A percentile compares a stretch with the other conserved stretches of the same genome.
These are phyloP conservation scores for Thripadectes ignobilis DNA, from an alignment of 2,797 vertebrate species.

Conservation along the genomic window DNA sequence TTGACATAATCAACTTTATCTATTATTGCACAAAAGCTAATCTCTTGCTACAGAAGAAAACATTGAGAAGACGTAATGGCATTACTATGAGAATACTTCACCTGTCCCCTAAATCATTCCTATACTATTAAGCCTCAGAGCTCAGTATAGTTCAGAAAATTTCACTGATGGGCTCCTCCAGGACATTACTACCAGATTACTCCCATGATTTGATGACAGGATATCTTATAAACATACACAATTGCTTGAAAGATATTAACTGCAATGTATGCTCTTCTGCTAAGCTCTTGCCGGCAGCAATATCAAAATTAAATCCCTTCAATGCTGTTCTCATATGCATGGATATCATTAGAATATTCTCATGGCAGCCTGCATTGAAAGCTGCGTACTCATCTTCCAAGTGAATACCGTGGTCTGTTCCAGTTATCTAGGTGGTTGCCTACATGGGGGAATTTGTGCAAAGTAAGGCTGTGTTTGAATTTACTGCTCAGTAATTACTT, in stretches of 20 bases:
- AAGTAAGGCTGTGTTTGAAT: not conserved
- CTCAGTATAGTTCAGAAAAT: not conserved
- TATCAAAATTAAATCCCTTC: constrained; percentile 9
- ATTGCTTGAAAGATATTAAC: not conserved
- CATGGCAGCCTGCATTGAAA: accelerated
- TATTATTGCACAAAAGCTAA: not conserved
- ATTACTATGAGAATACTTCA: not conserved
- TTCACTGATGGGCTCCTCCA: not conserved
- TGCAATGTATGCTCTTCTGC: not conserved
- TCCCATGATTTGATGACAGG: not conserved
- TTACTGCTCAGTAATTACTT: not conserved
- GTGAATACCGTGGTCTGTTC: not conserved
- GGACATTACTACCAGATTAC: not conserved
- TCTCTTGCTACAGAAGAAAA: not conserved
- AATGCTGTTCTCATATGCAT: not conserved
- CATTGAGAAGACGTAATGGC: not conserved
- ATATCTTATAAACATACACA: not conserved
- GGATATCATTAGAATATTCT: not conserved
- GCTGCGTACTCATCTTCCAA: not conserved
- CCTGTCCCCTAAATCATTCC: not conserved
- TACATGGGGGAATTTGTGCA: not conserved
- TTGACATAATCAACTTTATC: not conserved
- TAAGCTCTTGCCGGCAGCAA: not conserved
- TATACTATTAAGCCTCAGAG: not conserved
- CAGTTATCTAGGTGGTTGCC: not conserved